These are phyloP conservation scores for Ctena decussata DNA, from an alignment of 2,888 invertebrate species.

Conservation along the genomic window DNA sequence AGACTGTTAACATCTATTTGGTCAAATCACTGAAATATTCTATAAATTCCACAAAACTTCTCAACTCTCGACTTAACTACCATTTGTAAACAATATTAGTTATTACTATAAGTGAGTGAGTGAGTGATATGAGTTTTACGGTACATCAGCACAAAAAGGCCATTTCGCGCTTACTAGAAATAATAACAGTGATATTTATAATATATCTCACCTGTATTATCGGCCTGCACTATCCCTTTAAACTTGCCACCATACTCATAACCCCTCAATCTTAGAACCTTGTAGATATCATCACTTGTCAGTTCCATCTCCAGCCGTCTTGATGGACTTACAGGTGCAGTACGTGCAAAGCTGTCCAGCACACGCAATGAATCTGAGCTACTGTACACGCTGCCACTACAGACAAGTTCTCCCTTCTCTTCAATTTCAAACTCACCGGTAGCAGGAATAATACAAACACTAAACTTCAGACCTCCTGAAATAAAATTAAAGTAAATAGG, in stretches of 20 bases:
- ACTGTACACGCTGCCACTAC: conserved; percentile 92
- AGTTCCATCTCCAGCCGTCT: conserved; percentile 60
- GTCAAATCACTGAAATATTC: no score
- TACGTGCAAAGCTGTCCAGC: conserved; percentile 28
- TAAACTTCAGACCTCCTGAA: conserved; percentile 82
- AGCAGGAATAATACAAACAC: conserved; percentile 82
- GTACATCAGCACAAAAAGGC: no score
- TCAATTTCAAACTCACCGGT: conserved; percentile 92
- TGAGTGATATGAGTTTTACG: no score
- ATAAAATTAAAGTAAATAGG: not conserved
- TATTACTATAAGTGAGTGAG: no score
- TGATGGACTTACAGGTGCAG: conserved; percentile 42
- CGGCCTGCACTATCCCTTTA: conserved; percentile 91
- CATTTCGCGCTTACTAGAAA: no score
- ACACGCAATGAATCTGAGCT: conserved; percentile 54
- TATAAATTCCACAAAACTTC: no score
- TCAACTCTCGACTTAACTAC: no score
- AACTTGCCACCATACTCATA: conserved; percentile 86
- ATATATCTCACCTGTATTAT: conserved; percentile 86
- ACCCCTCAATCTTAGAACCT: conserved; percentile 85
- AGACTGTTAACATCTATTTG: no score
- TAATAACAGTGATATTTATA: no score
- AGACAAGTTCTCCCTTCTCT: conserved; percentile 94
- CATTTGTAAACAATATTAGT: no score
- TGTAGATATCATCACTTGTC: conserved; percentile 83